Evolutionary conservation across 2,797 vertebrate genomes (phyloP), one percentile per base, ranked within the genome.

Genomic region (Microtus agrestis): DNA sequence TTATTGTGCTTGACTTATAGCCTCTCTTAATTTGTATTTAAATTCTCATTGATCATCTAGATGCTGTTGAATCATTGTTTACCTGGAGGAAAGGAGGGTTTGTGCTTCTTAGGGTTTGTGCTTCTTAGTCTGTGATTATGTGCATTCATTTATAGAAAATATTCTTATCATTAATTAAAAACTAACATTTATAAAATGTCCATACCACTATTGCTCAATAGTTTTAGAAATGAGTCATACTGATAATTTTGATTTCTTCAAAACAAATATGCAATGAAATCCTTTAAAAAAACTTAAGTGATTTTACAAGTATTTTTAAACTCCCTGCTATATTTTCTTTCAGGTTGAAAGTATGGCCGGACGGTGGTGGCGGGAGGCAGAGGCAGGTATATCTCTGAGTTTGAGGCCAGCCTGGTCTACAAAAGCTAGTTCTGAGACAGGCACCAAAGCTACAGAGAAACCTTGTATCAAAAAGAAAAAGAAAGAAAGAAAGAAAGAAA

Each of bases 111-210:
- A 76, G 63, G 0, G 3, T 37, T 23, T 82, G 3, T 4, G 7
- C 6, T 34, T 89, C 5, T 15, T 63, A 76, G 63, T 67, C 48
- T 76, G 40, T 2, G 0, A n/a, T 27, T 13, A 54, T 54, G 25
- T 56, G 29, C 12, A 87, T 54, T 54, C 8, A 91, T 76, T 93
- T 81, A 89, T 73, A 87, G 86, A 54, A n/a, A n/a, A 0, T 1
- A 90, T 69, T 91, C 89, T 29, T 48, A 7, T 54, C 8, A 71
- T 71, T 93, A 61, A 34, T 79, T 89, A 71, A 54, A 89, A 95
- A 67, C 23, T 46, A 74, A 65, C 2, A 43, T 87, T 90, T 13
- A 78, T 31, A 92, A 85, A 51, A 10, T 63, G 80, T 84, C 5
- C 6, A 14, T 40, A 54, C 5, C 6, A 40, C 27, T 73, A 27